A percentile compares a stretch with the other conserved stretches of the same genome.
phyloP scores from a whole-genome alignment of 1,140 invertebrate genomes.

The Drosophila parvula region DNA sequence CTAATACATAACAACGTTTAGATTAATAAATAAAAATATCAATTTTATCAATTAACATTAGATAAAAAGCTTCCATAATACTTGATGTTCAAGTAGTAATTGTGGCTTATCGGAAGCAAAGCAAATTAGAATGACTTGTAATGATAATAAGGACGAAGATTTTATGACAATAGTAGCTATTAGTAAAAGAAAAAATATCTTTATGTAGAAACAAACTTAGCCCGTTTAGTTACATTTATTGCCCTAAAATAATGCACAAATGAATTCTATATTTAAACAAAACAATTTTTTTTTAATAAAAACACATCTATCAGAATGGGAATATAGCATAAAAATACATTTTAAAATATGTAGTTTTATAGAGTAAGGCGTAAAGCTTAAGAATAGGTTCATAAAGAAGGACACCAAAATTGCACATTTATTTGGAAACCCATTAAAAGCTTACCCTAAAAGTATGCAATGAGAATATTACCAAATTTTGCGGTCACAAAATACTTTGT shows the following conservation, averaged over 20 bases:
- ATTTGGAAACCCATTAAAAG: background rate
- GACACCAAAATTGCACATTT: conserved; percentile 10
- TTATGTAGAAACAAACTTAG: background rate
- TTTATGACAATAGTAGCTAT: conserved; percentile 17
- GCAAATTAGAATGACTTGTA: background rate
- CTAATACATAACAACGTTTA: too few species aligned
- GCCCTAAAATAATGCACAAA: background rate
- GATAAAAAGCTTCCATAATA: background rate
- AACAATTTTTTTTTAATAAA: background rate
- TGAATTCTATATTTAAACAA: background rate
- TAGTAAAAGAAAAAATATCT: background rate
- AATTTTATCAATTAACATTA: background rate
- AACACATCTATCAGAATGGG: too few species aligned
- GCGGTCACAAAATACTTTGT: background rate
- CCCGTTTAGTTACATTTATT: background rate
- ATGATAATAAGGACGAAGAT: background rate
- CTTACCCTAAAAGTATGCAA: background rate
- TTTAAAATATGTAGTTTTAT: background rate
- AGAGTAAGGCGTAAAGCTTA: background rate
- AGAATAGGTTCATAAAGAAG: background rate
- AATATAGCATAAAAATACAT: background rate
- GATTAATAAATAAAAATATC: background rate
- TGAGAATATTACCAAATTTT: background rate
- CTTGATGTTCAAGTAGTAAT: background rate
- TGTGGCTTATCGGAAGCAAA: background rate